Evolutionary conservation across 2,888 invertebrate species (phyloP), one percentile per base, ranked within the genome.

Genomic region (Mythimna loreyi): DNA sequence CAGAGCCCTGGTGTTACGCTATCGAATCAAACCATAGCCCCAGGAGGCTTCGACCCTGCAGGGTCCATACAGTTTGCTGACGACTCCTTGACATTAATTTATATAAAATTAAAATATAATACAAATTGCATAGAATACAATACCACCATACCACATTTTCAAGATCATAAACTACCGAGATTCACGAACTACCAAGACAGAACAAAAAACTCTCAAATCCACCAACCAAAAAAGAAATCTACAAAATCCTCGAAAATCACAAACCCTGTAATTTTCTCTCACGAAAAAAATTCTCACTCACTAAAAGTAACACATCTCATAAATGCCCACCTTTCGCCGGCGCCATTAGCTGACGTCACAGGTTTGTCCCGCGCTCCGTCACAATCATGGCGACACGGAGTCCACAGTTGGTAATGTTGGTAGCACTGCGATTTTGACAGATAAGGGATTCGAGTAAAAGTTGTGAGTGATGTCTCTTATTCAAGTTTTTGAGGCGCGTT

Each of bases 381-480:
- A 68, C 60, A 73, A 81, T 72, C 75, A 73, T 86, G 78, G 86
- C 62, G 66, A 81, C 82, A 75, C 33, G 72, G 13, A 45, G 90
- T 87, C 85, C 92, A 80, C 93, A 92, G 91, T 92, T 91, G 92
- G 91, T 89, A 85, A 49, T 23, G 49, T 49, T 49, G 49, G 49
- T 83, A 83, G 82, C 90, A 86, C 85, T 45, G 85, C 86, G 87
- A 91, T 91, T 93, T 91, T 94, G 94, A 94, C 94, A 93, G 93
- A 92, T 93, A 90, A 92, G 93, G 94, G 94, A 93, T 93, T 93
- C 91, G 81, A 82, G 87, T 87, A 89, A 91, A 92, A 92, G 92
- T 92, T 91, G 90, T 93, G 94, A 94, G 86, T 92, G 93, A 94
- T 93, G 93, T 91, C 90, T 85, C 87, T 86, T 89, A 88, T 89